A percentile compares a stretch with the other conserved stretches of the same genome.
Conservation (phyloP, 2,888 invertebrate species). For the Catocala nupta region DNA sequence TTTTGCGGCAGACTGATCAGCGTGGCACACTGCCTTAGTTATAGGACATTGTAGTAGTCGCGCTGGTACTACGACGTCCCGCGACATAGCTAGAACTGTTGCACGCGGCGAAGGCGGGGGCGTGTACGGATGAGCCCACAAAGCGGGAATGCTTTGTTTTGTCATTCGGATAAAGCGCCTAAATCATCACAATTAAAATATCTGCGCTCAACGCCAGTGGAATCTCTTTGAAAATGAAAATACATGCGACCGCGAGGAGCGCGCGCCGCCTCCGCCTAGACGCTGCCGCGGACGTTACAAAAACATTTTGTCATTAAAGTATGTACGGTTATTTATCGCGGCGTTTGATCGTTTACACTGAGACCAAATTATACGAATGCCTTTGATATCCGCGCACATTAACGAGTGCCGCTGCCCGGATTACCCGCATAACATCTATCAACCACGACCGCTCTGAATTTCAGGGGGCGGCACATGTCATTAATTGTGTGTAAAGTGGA, state of each 20-base stretch:
- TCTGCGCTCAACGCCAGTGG: slow-evolving; percentile 60
- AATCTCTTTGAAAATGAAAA: slow-evolving; percentile 76
- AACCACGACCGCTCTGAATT: slow-evolving; percentile 19
- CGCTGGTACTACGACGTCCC: too few relatives aligned
- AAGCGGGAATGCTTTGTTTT: slow-evolving; percentile 68
- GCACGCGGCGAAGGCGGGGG: slow-evolving; percentile 11
- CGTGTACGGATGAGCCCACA: slow-evolving; percentile 43
- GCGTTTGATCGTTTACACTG: slow-evolving; percentile 52
- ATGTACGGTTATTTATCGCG: slow-evolving; percentile 59
- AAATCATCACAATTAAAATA: slow-evolving; percentile 81
- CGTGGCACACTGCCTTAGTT: slow-evolving; percentile 1
- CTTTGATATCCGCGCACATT: slow-evolving; percentile 53
- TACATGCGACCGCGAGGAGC: slow-evolving; percentile 41
- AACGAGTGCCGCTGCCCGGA: slow-evolving; percentile 34
- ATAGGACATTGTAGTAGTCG: neutral
- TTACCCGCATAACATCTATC: slow-evolving; percentile 26
- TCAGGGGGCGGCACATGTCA: slow-evolving; percentile 12
- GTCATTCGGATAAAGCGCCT: slow-evolving; percentile 67
- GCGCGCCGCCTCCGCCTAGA: slow-evolving; percentile 19
- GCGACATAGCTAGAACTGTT: too few relatives aligned
- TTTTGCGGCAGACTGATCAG: neutral
- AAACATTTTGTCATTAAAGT: slow-evolving; percentile 49
- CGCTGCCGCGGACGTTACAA: slow-evolving; percentile 19
- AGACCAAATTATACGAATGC: slow-evolving; percentile 53
- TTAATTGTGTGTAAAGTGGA: slow-evolving; percentile 8